Evolutionary conservation across 1,140 invertebrate genomes (phyloP).

Genomic region (Eueides isabella): DNA sequence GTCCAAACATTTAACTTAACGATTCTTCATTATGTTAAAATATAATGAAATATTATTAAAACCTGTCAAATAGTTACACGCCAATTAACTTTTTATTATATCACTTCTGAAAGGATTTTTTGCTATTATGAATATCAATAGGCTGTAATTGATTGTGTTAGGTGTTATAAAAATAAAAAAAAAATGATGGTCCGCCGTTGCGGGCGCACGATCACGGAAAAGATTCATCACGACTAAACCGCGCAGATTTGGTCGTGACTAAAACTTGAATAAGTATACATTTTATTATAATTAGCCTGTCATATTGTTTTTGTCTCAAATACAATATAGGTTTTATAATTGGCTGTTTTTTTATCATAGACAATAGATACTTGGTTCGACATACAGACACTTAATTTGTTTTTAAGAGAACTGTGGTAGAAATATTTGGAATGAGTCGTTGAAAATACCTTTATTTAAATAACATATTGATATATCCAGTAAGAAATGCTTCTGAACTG

Average conservation of each 20-base stretch:
- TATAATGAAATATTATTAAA: neutral
- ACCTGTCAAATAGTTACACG: conserved; percentile 5
- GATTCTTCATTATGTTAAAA: neutral
- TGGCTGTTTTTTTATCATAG: neutral
- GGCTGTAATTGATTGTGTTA: conserved; percentile 45
- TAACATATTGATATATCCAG: no score
- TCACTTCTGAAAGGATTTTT: conserved; percentile 1
- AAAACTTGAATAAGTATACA: conserved; percentile 43
- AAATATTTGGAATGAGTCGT: no score
- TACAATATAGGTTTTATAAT: conserved; percentile 12
- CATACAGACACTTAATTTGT: no score
- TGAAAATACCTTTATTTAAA: no score
- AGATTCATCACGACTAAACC: conserved; percentile 56
- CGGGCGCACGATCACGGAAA: conserved; percentile 65
- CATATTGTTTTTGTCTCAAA: conserved; percentile 49
- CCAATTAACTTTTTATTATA: neutral
- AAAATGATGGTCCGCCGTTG: conserved; percentile 32
- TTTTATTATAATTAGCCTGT: conserved; percentile 53
- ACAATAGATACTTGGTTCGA: neutral
- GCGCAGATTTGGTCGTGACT: conserved; percentile 52
- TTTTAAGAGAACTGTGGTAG: no score
- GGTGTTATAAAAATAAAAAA: conserved; percentile 48
- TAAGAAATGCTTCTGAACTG: no score
- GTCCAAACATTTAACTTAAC: neutral
- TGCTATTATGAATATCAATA: conserved; percentile 37